A percentile compares a stretch with the other conserved stretches of the same genome.
Conservation (phyloP, 2,113 vertebrate genomes). For the Himantopus leucocephalus region DNA sequence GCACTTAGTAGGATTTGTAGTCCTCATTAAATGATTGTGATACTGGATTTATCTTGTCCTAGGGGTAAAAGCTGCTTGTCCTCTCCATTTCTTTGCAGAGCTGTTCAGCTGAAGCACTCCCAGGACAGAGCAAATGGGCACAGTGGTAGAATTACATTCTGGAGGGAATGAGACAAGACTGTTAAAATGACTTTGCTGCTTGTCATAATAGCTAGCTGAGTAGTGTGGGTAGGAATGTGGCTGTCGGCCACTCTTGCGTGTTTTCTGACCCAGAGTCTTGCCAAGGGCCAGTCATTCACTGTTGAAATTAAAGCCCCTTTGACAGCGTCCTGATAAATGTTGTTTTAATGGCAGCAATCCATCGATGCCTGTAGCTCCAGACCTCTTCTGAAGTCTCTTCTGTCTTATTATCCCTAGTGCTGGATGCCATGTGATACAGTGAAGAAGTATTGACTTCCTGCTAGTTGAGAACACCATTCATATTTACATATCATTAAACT, state of each 20-base stretch:
- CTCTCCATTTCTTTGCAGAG: slow-evolving; percentile 12
- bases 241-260: background rate
- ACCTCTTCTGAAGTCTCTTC: background rate
- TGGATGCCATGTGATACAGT: background rate
- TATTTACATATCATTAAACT: background rate
- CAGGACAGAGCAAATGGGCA: background rate
- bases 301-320: background rate
- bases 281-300: background rate
- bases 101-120: background rate
- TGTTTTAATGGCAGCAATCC: background rate
- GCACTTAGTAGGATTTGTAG: slow-evolving; percentile 40
- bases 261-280: background rate
- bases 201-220: background rate
- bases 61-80: slow-evolving; percentile 25
- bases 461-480: background rate
- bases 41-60: slow-evolving; percentile 51
- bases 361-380: background rate
- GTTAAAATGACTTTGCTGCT: background rate
- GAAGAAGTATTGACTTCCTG: background rate
- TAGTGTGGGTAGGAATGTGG: background rate
- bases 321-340: background rate
- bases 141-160: background rate
- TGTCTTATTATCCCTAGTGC: background rate
- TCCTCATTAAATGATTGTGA: slow-evolving; percentile 14
- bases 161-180: background rate